A percentile compares a stretch with the other conserved stretches of the same genome.
These are phyloP conservation scores for Spicauda simplicius DNA, from an alignment of 2,888 invertebrate genomes.

Conservation along the genomic window DNA sequence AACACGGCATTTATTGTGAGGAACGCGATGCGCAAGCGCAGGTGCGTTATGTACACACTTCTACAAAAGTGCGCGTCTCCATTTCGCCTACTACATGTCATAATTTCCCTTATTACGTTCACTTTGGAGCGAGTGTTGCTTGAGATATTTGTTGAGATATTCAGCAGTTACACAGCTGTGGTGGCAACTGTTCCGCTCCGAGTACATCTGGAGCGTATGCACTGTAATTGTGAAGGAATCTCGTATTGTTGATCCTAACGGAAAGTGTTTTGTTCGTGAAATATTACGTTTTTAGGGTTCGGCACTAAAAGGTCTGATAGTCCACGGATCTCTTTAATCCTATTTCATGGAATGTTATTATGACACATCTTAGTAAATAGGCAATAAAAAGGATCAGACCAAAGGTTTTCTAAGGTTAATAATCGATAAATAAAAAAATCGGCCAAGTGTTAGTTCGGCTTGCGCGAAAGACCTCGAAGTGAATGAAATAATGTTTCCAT, in stretches of 20 bases:
- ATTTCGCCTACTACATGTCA: not conserved
- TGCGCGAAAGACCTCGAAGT: too few relatives aligned
- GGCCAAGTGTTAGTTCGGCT: too few relatives aligned
- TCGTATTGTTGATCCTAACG: constrained; percentile 62
- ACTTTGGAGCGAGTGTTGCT: not conserved
- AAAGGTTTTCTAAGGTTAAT: too few relatives aligned
- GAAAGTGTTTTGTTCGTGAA: constrained; percentile 51
- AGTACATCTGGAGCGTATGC: constrained; percentile 42
- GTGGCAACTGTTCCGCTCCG: not conserved
- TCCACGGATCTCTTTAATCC: too few relatives aligned
- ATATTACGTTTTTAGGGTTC: constrained; percentile 3
- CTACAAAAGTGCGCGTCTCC: constrained; percentile 1
- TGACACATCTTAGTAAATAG: too few relatives aligned
- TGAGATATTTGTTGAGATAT: not conserved
- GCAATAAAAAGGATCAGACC: too few relatives aligned
- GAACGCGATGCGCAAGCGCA: constrained; percentile 57
- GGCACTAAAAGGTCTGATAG: too few relatives aligned
- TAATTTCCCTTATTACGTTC: constrained; percentile 4
- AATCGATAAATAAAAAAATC: too few relatives aligned
- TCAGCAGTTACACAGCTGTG: constrained; percentile 1
- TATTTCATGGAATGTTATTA: too few relatives aligned
- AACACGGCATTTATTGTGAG: constrained; percentile 53
- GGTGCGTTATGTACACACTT: constrained; percentile 55
- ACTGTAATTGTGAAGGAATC: constrained; percentile 60
- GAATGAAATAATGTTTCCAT: too few relatives aligned